Conservation (phyloP, 2,888 invertebrate genomes). For the Meteorus colon region DNA sequence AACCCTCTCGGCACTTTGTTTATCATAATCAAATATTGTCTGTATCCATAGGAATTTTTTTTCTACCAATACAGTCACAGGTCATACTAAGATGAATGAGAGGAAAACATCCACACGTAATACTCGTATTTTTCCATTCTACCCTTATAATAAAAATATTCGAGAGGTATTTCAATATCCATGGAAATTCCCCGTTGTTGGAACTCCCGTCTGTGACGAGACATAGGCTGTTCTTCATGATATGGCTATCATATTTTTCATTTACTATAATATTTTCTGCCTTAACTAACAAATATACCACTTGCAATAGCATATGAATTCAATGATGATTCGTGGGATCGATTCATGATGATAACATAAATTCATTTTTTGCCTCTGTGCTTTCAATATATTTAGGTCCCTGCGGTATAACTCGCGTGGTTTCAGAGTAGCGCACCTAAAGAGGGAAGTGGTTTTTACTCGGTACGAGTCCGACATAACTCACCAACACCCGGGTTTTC, state of each 20-base stretch:
- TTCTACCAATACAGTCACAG: conserved; percentile 6
- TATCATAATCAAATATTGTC: background rate
- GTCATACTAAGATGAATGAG: background rate
- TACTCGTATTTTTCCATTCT: background rate
- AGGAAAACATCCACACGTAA: background rate
- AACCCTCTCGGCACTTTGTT: too few relatives aligned
- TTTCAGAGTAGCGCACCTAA: too few relatives aligned
- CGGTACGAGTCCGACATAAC: too few relatives aligned
- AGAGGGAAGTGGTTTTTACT: too few relatives aligned
- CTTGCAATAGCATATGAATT: background rate
- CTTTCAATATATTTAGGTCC: background rate
- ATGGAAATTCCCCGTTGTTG: background rate
- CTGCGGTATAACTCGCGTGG: too few relatives aligned
- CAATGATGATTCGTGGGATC: background rate
- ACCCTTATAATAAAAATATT: conserved; percentile 2
- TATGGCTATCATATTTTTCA: background rate
- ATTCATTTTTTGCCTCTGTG: background rate
- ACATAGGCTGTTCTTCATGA: background rate
- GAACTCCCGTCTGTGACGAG: background rate
- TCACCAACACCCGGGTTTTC: too few relatives aligned
- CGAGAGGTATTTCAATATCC: conserved; percentile 8
- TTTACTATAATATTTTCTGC: background rate
- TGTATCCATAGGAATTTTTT: too few relatives aligned
- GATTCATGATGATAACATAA: background rate
- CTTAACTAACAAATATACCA: background rate